These are phyloP conservation scores for Lasioglossum malachurum DNA, from an alignment of 2,888 invertebrate genomes.

Conservation along the genomic window DNA sequence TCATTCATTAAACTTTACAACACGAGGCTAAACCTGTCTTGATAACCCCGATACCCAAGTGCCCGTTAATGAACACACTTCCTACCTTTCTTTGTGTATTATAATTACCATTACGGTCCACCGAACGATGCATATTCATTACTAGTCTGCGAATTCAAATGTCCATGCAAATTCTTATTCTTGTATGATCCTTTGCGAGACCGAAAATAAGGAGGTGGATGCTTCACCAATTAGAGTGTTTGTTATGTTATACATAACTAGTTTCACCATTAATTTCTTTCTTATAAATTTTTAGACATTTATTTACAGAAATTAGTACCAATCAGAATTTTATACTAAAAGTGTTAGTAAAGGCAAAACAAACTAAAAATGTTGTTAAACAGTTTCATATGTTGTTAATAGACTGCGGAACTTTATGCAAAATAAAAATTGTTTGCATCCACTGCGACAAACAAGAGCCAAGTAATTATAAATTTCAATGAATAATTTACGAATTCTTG, in stretches of 20 bases:
- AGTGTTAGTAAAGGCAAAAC: too few relatives aligned
- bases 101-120: slow-evolving; percentile 29
- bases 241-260: background rate
- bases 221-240: background rate
- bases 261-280: background rate
- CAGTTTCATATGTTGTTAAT: too few relatives aligned
- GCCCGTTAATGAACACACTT: slow-evolving; percentile 48
- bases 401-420: too few relatives aligned
- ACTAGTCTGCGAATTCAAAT: background rate
- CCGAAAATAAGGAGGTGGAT: background rate
- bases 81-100: slow-evolving; percentile 28
- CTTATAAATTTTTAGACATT: too few relatives aligned
- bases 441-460: too few relatives aligned
- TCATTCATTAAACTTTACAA: slow-evolving; percentile 49
- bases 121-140: slow-evolving; percentile 15
- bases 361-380: too few relatives aligned
- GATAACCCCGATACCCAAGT: slow-evolving; percentile 42
- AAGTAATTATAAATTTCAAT: too few relatives aligned
- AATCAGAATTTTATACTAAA: too few relatives aligned
- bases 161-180: background rate
- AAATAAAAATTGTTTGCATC: too few relatives aligned
- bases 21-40: slow-evolving; percentile 41
- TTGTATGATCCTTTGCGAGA: background rate
- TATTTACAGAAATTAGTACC: too few relatives aligned
- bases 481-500: too few relatives aligned